Percentiles rank a stretch among this genome's conserved stretches.
Conservation (phyloP, 2,888 invertebrate genomes). For the Argyresthia goedartella region DNA sequence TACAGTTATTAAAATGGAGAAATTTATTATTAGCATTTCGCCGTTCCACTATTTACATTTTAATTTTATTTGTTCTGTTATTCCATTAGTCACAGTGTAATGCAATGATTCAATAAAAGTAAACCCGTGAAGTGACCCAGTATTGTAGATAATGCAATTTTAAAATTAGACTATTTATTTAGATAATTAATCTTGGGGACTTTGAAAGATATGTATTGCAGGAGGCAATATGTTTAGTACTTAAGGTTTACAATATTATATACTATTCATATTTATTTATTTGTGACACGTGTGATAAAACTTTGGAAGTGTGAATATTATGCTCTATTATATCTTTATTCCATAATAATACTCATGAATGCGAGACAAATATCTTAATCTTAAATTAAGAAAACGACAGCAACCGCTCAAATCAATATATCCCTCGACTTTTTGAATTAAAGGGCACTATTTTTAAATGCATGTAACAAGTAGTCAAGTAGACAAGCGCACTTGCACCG, state of each 20-base stretch:
- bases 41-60: slow-evolving; percentile 67
- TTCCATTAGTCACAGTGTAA: slow-evolving; percentile 63
- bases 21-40: slow-evolving; percentile 69
- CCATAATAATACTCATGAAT: too few relatives aligned
- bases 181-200: too few relatives aligned
- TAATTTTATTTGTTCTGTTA: slow-evolving; percentile 70
- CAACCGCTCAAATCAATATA: background rate
- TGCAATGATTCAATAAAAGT: slow-evolving; percentile 51
- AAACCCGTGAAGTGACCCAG: slow-evolving; percentile 24
- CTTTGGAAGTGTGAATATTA: too few relatives aligned
- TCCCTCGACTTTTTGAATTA: slow-evolving; percentile 7
- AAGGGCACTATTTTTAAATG: slow-evolving; percentile 35
- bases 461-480: slow-evolving; percentile 46
- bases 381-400: background rate
- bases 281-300: too few relatives aligned
- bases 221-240: too few relatives aligned
- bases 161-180: too few relatives aligned
- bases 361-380: too few relatives aligned
- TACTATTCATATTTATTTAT: too few relatives aligned
- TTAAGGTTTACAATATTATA: too few relatives aligned
- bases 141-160: background rate
- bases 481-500: slow-evolving; percentile 34
- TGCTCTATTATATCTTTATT: too few relatives aligned
- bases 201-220: too few relatives aligned
- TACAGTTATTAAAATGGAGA: slow-evolving; percentile 71